phyloP scores from a whole-genome alignment of 2,113 vertebrate species.

The Gambusia affinis region DNA sequence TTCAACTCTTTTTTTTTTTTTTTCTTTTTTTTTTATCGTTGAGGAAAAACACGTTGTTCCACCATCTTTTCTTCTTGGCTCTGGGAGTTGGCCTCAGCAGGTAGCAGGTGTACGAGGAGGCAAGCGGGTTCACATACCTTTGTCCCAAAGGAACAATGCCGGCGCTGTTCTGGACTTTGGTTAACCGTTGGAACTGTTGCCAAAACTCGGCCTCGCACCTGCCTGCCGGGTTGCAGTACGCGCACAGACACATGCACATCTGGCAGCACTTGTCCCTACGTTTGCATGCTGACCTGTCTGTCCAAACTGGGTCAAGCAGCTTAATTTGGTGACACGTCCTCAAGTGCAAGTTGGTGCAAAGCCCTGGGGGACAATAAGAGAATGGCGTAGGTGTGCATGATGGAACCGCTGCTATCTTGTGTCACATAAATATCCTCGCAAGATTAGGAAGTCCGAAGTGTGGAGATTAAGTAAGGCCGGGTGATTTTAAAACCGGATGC shows the following conservation, averaged over 20 bases:
- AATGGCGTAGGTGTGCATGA: slow-evolving; percentile 5
- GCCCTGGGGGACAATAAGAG: slow-evolving; percentile 22
- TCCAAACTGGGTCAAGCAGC: slow-evolving; percentile 30
- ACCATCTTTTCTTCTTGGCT: slow-evolving; percentile 46
- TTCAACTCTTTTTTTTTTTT: slow-evolving; percentile 48
- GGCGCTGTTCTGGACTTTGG: slow-evolving; percentile 54
- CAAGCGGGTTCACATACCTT: slow-evolving; percentile 67
- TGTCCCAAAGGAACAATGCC: slow-evolving; percentile 66
- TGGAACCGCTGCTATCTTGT: slow-evolving; percentile 16
- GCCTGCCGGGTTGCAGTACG: slow-evolving; percentile 44
- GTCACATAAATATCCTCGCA: slow-evolving; percentile 13
- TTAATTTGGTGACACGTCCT: slow-evolving; percentile 37
- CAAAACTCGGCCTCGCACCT: slow-evolving; percentile 65
- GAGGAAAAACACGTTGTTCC: slow-evolving; percentile 28
- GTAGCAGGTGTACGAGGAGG: slow-evolving; percentile 69
- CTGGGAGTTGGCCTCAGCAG: slow-evolving; percentile 52
- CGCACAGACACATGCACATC: slow-evolving; percentile 29
- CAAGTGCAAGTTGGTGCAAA: slow-evolving; percentile 30
- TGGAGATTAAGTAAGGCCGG: neutral
- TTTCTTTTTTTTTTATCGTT: slow-evolving; percentile 23
- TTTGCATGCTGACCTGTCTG: slow-evolving; percentile 42
- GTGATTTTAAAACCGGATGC: neutral
- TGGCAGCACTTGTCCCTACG: slow-evolving; percentile 30
- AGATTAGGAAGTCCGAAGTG: slow-evolving; percentile 3
- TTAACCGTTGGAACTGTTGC: slow-evolving; percentile 47